Conservation (phyloP, 2,888 invertebrate genomes). For the Nymphalis polychloros region DNA sequence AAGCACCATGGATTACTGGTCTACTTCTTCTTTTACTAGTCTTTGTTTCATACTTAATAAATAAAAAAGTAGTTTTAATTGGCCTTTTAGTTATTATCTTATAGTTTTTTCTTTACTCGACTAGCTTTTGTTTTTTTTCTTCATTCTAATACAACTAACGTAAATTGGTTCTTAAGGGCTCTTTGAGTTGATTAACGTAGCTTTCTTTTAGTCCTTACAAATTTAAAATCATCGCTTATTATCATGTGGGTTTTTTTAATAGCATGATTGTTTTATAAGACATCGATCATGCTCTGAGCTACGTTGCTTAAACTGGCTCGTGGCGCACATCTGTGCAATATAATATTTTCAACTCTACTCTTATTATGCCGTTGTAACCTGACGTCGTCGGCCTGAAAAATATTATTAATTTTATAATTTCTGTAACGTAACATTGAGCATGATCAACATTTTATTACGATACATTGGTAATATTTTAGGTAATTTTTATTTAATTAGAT, state of each 20-base stretch:
- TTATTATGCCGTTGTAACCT: too few relatives aligned
- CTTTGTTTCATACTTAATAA: constrained; percentile 14
- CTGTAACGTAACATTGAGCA: constrained; percentile 38
- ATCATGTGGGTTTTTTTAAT: constrained; percentile 82
- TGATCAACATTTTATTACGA: constrained; percentile 26
- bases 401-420: background rate
- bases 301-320: constrained; percentile 20
- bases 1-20: constrained; percentile 24
- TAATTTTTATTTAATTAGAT: constrained; percentile 36
- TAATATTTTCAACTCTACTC: too few relatives aligned
- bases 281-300: constrained; percentile 59
- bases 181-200: constrained; percentile 28
- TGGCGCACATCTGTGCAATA: too few relatives aligned
- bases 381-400: too few relatives aligned
- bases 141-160: background rate
- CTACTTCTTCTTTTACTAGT: constrained; percentile 16
- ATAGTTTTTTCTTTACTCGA: background rate
- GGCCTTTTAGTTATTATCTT: background rate
- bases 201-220: constrained; percentile 51
- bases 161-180: constrained; percentile 12
- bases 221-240: constrained; percentile 59
- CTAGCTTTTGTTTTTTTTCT: background rate
- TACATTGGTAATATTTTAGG: constrained; percentile 26
- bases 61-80: constrained; percentile 7
- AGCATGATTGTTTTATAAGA: constrained; percentile 54